Conservation (phyloP, 2,888 invertebrate species). For the Frankliniella intonsa region DNA sequence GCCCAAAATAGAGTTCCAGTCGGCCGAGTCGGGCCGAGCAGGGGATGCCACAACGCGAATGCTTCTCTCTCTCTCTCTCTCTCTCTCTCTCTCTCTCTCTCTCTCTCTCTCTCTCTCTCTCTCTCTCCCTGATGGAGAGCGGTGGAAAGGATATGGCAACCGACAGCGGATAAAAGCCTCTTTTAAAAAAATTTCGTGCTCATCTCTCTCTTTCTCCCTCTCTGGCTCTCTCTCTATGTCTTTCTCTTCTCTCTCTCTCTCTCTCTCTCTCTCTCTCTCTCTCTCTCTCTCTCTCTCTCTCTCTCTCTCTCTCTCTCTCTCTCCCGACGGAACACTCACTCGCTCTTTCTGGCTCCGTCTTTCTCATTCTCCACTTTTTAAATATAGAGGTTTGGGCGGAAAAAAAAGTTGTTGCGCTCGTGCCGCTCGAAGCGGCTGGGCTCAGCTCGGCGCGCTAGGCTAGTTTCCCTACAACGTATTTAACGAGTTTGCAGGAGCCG, state of each 20-base stretch:
- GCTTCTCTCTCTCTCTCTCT: neutral
- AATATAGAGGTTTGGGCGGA: too few relatives aligned
- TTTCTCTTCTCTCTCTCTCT: neutral
- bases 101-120: neutral
- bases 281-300: neutral
- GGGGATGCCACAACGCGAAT: neutral
- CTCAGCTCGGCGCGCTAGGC: too few relatives aligned
- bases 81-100: neutral
- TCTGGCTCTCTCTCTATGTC: neutral
- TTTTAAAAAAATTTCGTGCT: neutral
- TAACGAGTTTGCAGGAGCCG: too few relatives aligned
- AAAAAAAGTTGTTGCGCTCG: too few relatives aligned
- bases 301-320: constrained; percentile 1
- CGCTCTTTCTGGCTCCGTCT: neutral
- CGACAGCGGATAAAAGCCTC: neutral
- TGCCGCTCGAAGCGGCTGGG: too few relatives aligned
- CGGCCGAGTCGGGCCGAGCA: neutral
- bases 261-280: neutral
- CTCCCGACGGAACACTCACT: neutral
- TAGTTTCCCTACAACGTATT: too few relatives aligned
- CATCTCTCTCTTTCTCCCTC: neutral
- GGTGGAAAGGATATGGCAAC: neutral
- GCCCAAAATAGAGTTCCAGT: neutral
- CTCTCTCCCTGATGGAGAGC: neutral
- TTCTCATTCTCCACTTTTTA: neutral